Conservation (phyloP, 2,113 vertebrate species). For the Empidonax alnorum region DNA sequence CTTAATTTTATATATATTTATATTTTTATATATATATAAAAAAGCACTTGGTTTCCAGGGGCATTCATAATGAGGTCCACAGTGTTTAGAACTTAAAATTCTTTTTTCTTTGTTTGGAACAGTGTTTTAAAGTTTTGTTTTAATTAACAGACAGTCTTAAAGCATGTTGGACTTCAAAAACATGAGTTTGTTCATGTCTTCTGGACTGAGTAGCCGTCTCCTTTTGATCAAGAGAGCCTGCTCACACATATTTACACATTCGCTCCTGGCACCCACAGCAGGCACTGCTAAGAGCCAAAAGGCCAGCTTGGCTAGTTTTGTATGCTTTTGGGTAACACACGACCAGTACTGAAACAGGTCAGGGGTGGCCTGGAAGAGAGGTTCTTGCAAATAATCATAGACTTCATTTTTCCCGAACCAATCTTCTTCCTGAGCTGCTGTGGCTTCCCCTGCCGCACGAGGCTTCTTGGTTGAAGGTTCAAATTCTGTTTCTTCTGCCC, state of each 20-base stretch:
- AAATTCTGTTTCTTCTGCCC: conserved; percentile 83
- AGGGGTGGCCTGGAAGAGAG: conserved; percentile 84
- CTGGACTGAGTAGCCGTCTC: conserved; percentile 90
- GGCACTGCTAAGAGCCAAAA: conserved; percentile 97
- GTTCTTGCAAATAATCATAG: conserved; percentile 84
- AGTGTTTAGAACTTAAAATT: conserved; percentile 86
- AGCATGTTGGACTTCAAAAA: conserved; percentile 98
- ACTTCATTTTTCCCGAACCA: conserved; percentile 89
- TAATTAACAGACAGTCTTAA: conserved; percentile 78
- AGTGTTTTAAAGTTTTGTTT: conserved; percentile 79
- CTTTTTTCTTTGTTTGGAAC: conserved; percentile 81
- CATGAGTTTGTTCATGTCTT: conserved; percentile 99
- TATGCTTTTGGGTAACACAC: conserved; percentile 92
- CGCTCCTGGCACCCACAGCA: conserved; percentile 89
- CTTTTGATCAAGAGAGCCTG: conserved; percentile 93
- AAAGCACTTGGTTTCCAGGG: conserved; percentile 83
- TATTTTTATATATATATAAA: conserved; percentile 74
- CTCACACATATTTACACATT: conserved; percentile 93
- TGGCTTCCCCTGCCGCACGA: conserved; percentile 76
- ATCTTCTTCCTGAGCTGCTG: conserved; percentile 78
- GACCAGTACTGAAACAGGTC: conserved; percentile 99
- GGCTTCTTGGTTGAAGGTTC: conserved; percentile 87
- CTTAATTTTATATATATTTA: conserved; percentile 68
- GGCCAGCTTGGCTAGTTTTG: conserved; percentile 90
- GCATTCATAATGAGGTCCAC: conserved; percentile 84